phyloP scores from a whole-genome alignment of 2,888 invertebrate species.

The Bibio marci region DNA sequence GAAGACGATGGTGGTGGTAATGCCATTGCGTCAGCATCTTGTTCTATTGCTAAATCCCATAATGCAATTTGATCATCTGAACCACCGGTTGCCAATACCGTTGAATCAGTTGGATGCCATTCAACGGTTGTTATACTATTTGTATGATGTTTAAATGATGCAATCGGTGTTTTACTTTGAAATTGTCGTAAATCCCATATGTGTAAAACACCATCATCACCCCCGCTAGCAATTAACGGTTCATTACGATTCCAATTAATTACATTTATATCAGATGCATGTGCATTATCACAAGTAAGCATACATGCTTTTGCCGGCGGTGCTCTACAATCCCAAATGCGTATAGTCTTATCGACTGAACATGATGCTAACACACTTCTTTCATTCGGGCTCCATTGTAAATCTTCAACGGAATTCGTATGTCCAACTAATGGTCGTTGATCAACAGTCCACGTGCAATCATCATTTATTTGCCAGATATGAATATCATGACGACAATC shows the following conservation, averaged over 20 bases:
- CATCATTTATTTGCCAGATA: constrained; percentile 73
- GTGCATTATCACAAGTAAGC: constrained; percentile 71
- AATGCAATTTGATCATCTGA: constrained; percentile 90
- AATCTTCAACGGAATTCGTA: constrained; percentile 85
- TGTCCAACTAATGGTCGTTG: constrained; percentile 79
- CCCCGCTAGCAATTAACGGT: constrained; percentile 80
- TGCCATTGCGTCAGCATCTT: constrained; percentile 40
- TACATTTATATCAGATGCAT: constrained; percentile 88
- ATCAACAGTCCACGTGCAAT: constrained; percentile 75
- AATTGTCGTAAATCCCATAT: constrained; percentile 93
- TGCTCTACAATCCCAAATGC: constrained; percentile 90
- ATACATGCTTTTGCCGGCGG: constrained; percentile 79
- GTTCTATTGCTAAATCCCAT: constrained; percentile 91
- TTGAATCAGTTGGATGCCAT: constrained; percentile 89
- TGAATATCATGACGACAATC: constrained; percentile 89
- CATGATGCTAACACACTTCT: constrained; percentile 73
- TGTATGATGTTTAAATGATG: constrained; percentile 89
- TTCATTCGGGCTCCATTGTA: constrained; percentile 98
- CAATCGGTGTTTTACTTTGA: constrained; percentile 60
- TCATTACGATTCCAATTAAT: constrained; percentile 92
- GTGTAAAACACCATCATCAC: constrained; percentile 87
- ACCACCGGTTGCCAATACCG: constrained; percentile 84
- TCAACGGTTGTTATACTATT: constrained; percentile 89
- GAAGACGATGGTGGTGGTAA: constrained; percentile 25
- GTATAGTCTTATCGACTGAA: constrained; percentile 75